phyloP scores from a whole-genome alignment of 2,888 invertebrate genomes.

The Chymomyza procnemis region DNA sequence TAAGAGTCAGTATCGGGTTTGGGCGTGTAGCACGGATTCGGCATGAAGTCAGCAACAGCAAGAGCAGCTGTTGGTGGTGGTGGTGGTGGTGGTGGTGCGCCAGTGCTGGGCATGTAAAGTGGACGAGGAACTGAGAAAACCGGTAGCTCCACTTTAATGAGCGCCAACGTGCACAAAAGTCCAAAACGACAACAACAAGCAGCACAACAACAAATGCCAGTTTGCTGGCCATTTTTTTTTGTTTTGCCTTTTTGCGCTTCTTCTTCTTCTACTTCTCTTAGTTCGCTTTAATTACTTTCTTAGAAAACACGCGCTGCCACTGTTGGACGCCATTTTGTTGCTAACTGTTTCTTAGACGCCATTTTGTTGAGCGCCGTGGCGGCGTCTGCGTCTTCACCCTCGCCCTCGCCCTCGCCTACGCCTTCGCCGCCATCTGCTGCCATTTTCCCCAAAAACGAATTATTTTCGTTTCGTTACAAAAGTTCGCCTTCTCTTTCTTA shows the following conservation, averaged over 20 bases:
- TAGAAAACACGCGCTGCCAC: constrained; percentile 65
- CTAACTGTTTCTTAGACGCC: constrained; percentile 3
- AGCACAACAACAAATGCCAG: constrained; percentile 4
- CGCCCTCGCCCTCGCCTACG: constrained; percentile 8
- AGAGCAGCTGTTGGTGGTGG: neutral
- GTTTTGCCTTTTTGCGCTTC: neutral
- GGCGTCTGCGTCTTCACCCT: constrained; percentile 14
- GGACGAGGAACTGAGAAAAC: constrained; percentile 42
- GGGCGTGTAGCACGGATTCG: neutral
- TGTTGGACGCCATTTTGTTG: constrained; percentile 5
- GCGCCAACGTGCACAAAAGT: constrained; percentile 33
- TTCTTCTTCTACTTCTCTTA: neutral
- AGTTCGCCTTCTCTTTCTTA: constrained; percentile 69
- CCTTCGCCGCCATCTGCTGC: constrained; percentile 4
- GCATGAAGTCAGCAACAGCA: constrained; percentile 14
- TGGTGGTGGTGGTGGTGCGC: constrained; percentile 9
- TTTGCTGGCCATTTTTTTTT: neutral
- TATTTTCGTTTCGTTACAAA: constrained; percentile 35
- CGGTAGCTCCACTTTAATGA: constrained; percentile 63
- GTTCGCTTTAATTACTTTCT: constrained; percentile 66
- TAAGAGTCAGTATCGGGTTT: neutral
- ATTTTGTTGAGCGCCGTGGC: constrained; percentile 10
- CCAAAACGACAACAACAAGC: constrained; percentile 20
- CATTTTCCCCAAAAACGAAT: constrained; percentile 40
- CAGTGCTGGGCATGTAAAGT: constrained; percentile 48